phyloP scores from a whole-genome alignment of 2,888 invertebrate species.

The Branchipolynoe longqiensis region DNA sequence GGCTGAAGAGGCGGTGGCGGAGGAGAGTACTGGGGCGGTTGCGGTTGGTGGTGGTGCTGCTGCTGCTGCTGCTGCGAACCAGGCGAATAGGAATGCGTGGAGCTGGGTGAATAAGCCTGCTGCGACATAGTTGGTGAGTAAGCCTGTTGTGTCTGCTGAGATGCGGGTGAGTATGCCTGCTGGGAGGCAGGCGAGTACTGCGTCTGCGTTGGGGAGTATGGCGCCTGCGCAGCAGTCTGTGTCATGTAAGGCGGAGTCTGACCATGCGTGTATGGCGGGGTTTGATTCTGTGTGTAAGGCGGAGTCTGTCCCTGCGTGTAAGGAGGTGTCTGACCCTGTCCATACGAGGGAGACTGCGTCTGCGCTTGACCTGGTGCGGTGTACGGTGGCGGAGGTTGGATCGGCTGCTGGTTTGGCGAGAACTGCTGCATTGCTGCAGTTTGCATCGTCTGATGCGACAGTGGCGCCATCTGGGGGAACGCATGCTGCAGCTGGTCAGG shows the following conservation, averaged over 20 bases:
- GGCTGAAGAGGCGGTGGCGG: background rate
- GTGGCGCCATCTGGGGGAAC: conserved; percentile 16
- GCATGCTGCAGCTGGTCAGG: background rate
- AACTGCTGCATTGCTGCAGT: background rate
- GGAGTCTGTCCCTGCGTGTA: conserved; percentile 4
- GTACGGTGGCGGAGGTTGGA: background rate
- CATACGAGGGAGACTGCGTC: background rate
- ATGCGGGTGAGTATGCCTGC: background rate
- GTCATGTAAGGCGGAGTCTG: background rate
- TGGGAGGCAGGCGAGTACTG: conserved; percentile 42
- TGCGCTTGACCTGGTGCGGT: background rate
- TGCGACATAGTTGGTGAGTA: background rate
- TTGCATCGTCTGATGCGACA: conserved; percentile 11
- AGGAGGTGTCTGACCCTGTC: background rate
- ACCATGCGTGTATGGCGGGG: background rate
- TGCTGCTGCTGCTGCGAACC: background rate
- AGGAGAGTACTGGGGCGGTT: conserved; percentile 22
- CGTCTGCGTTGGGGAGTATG: conserved; percentile 38
- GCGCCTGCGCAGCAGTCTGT: too few species aligned
- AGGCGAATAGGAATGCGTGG: conserved; percentile 9
- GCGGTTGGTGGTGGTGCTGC: background rate
- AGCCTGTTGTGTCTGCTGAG: background rate
- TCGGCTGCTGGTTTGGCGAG: background rate
- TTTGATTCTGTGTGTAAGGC: background rate
- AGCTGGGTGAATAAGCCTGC: conserved; percentile 29